phyloP scores from a whole-genome alignment of 2,797 vertebrate species.

The Pelodytes ibericus region DNA sequence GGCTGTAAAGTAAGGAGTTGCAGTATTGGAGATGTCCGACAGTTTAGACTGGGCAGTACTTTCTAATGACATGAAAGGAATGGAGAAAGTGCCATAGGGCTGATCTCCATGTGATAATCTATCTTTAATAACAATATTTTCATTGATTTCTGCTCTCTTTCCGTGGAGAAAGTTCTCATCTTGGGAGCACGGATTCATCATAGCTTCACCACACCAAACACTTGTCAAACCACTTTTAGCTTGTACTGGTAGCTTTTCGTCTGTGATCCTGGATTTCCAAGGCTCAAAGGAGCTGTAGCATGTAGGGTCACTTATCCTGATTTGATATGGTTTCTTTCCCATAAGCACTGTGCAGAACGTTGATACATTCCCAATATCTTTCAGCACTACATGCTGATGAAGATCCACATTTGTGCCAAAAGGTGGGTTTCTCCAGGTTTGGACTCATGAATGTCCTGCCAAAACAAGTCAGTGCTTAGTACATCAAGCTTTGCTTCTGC shows the following conservation, averaged over 20 bases:
- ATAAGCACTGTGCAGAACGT: background rate
- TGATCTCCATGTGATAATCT: background rate
- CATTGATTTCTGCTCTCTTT: background rate
- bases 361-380: slow-evolving; percentile 8
- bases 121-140: background rate
- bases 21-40: background rate
- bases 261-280: background rate
- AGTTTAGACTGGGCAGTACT: background rate
- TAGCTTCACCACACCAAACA: background rate
- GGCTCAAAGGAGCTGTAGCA: background rate
- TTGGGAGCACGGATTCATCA: background rate
- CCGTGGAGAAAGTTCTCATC: background rate
- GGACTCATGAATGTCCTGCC: background rate
- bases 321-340: background rate
- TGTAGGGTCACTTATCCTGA: background rate
- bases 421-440: slow-evolving; percentile 25
- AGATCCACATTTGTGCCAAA: slow-evolving; percentile 5
- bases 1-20: background rate
- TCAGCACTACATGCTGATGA: slow-evolving; percentile 3
- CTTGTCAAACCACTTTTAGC: background rate
- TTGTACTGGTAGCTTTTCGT: background rate
- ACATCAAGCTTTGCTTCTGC: background rate
- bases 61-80: background rate
- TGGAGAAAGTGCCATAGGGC: background rate
- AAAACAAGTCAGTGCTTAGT: too few species aligned